Evolutionary conservation across 1,140 invertebrate genomes (phyloP).

Genomic region (Drosophila azteca): DNA sequence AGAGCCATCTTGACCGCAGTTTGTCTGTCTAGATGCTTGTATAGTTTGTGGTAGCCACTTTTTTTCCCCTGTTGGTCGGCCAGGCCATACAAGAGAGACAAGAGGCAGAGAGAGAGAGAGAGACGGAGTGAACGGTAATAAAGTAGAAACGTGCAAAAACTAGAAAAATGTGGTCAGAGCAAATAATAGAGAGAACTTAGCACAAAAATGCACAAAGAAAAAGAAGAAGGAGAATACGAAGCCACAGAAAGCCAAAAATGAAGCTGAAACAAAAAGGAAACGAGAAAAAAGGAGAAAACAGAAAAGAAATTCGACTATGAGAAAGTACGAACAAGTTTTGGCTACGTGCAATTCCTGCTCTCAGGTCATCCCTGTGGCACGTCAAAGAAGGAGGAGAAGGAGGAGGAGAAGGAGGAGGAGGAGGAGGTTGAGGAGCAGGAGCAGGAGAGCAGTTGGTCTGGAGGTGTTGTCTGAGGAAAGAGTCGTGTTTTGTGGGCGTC

Average conservation of each 20-base stretch:
- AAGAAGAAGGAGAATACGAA: conserved; percentile 6
- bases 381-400: conserved; percentile 28
- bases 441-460: neutral
- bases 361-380: conserved; percentile 58
- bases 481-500: conserved; percentile 29
- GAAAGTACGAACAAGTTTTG: conserved; percentile 65
- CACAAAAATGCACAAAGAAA: conserved; percentile 68
- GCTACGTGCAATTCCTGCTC: conserved; percentile 76
- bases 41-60: conserved; percentile 47
- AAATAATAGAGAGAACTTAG: conserved; percentile 75
- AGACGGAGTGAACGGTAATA: conserved; percentile 60
- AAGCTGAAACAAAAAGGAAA: conserved; percentile 18
- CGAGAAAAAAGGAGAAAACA: conserved; percentile 25
- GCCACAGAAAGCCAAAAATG: conserved; percentile 16
- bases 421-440: conserved; percentile 7
- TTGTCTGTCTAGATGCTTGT: conserved; percentile 51
- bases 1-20: conserved; percentile 57
- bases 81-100: conserved; percentile 64
- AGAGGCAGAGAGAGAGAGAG: conserved; percentile 2
- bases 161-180: conserved; percentile 76
- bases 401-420: neutral
- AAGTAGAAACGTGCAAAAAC: conserved; percentile 81
- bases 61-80: conserved; percentile 40
- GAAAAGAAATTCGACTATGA: conserved; percentile 54
- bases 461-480: conserved; percentile 4